Evolutionary conservation across 2,797 vertebrate species (phyloP), one percentile per base, ranked within the genome.

Genomic region (Cheracebus regulus): DNA sequence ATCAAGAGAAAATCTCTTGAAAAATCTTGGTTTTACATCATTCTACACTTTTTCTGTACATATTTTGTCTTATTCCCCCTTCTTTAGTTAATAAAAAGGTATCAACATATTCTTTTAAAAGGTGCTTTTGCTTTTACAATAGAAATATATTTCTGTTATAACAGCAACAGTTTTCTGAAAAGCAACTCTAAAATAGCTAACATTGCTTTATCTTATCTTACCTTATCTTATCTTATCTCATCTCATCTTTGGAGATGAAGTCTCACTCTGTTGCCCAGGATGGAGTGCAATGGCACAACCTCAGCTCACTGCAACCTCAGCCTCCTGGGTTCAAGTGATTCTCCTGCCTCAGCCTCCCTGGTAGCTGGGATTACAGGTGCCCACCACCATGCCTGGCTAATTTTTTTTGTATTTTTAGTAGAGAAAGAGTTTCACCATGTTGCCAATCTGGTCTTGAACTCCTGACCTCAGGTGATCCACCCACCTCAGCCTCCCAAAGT

Each of bases 181-280:
- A 86, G 26, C 41, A 96, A 81, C 36, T 93, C 44, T 90, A 96
- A 88, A 91, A 91, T 92, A 96, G 91, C 5, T 26, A 67, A 33
- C 61, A 67, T 67, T n/a, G 61, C 61, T 44, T 22, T 55, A 55
- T 55, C 52, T 52, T 52, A 52, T 20, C 52, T 55, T 55, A 55
- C 7, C 7, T 55, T 55, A 55, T 8, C 19, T 48, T 14, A 48
- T 50, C 48, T 55, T 22, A 55, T 22, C 61, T 67, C 33, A 67
- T 19, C 61, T 67, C 33, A 67, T n/a, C 61, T 55, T 55, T 22
- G 52, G 52, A 55, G 52, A 55, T 55, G 52, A 55, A 55, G 20
- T 55, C 20, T 55, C 7, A 55, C 20, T 55, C 52, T 55, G 52
- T 22, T 22, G 52, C 52, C 20, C 52, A 55, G 20, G 20, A 20